Evolutionary conservation across 2,797 vertebrate genomes (phyloP), one percentile per base, ranked within the genome.

Genomic region (Pachyuromys duprasi): DNA sequence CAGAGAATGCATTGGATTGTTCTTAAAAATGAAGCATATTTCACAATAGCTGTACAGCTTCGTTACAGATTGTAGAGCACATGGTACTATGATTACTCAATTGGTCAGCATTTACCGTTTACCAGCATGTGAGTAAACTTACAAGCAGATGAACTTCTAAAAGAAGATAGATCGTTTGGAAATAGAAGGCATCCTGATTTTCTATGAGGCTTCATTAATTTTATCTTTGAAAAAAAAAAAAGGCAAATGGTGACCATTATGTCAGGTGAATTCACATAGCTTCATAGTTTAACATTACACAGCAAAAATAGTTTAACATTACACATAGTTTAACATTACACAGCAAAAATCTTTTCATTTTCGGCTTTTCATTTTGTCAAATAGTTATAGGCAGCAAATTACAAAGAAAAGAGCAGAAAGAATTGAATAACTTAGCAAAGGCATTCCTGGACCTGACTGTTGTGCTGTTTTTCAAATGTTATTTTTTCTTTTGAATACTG

Each of bases 11-110:
- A 39, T 12, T 82, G 76, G 39, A 28, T 0, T 53, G 9, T 79
- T 76, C 65, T 95, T 90, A 53, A 95, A 91, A 90, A 82, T 62
- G 4, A 70, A 91, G 70, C 28, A 69, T 53, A 8, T 69, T 93
- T 74, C 76, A 9, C 7, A 89, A 88, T 45, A 91, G 39, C 28
- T 93, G 8, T 33, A 62, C 45, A 88, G 79, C 0, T 20, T 33
- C 70, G 9, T 86, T 90, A 82, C 14, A 39, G 65, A 28, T 31
- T 26, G 20, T n/a, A 87, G 55, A 89, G 26, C 1, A 89, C 42
- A 72, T 57, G 33, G 3, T 49, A 49, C 28, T 82, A 1, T 57
- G 24, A 55, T 92, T 96, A 91, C 49, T 91, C 55, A 78, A 24
- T 69, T 89, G 18, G 14, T 78, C 36, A 70, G 0, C 72, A 70